Evolutionary conservation across 2,113 vertebrate species (phyloP).

Genomic region (Rhizomys pruinosus): DNA sequence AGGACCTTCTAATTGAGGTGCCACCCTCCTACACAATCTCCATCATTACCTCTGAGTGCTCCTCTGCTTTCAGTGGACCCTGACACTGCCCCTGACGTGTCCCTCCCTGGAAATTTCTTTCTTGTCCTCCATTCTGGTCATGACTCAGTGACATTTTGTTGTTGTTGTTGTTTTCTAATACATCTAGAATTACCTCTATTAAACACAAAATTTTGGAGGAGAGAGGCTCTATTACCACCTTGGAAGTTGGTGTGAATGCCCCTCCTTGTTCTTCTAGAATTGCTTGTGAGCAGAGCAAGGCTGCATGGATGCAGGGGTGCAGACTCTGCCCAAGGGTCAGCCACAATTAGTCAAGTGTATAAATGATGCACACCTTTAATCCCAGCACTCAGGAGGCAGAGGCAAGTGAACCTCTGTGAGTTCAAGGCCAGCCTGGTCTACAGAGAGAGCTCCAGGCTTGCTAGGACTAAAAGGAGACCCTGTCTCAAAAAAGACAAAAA

Average conservation of each 20-base stretch:
- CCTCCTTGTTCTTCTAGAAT: background rate
- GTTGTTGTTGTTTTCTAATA: background rate
- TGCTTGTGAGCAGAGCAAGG: background rate
- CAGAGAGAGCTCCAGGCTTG: too few relatives aligned
- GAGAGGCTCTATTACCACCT: background rate
- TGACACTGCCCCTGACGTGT: background rate
- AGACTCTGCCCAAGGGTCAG: background rate
- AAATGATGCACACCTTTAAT: too few relatives aligned
- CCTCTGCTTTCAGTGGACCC: background rate
- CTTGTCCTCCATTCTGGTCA: background rate
- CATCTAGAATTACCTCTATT: background rate
- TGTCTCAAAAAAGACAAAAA: too few relatives aligned
- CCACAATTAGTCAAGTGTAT: background rate
- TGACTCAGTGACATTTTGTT: slow-evolving; percentile 13
- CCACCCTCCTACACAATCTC: background rate
- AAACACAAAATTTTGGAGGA: background rate
- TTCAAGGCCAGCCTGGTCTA: too few relatives aligned
- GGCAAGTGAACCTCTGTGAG: too few relatives aligned
- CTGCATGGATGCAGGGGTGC: background rate
- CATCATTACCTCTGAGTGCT: background rate
- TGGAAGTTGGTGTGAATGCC: background rate
- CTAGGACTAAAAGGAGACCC: too few relatives aligned
- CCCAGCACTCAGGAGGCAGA: too few relatives aligned
- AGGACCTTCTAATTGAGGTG: background rate
- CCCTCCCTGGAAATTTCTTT: slow-evolving; percentile 10